These are phyloP conservation scores for Brachyptera risi DNA, from an alignment of 2,888 invertebrate species.

Conservation along the genomic window DNA sequence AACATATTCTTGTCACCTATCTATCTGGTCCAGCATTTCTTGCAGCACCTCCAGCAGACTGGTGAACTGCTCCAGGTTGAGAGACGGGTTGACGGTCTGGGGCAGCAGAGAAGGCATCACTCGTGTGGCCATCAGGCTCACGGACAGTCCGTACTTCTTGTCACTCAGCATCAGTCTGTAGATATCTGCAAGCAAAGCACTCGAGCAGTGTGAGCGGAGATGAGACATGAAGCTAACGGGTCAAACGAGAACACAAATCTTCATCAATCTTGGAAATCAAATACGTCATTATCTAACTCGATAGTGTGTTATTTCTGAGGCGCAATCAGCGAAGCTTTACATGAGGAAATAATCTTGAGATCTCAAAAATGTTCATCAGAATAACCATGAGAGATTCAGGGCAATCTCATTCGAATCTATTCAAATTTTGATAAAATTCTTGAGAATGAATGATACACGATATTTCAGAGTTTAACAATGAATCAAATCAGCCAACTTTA, in stretches of 20 bases:
- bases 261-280: not conserved
- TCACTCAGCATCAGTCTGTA: slow-evolving; percentile 88
- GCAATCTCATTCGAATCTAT: too few species aligned
- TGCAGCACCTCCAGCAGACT: slow-evolving; percentile 77
- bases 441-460: too few species aligned
- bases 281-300: too few species aligned
- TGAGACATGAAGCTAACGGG: too few species aligned
- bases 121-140: slow-evolving; percentile 87
- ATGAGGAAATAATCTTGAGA: too few species aligned
- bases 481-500: too few species aligned
- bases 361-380: too few species aligned
- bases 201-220: not conserved
- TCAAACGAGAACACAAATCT: not conserved
- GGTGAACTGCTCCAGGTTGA: slow-evolving; percentile 78
- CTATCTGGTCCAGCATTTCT: slow-evolving; percentile 88
- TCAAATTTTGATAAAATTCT: too few species aligned
- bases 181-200: slow-evolving; percentile 64
- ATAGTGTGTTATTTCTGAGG: too few species aligned
- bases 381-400: too few species aligned
- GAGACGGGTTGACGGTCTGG: slow-evolving; percentile 83
- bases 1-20: slow-evolving; percentile 48
- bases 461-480: too few species aligned
- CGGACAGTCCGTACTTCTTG: slow-evolving; percentile 83
- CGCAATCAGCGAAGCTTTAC: too few species aligned
- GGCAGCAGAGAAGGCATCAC: slow-evolving; percentile 91